A percentile compares a stretch with the other conserved stretches of the same genome.
These are phyloP conservation scores for Bettongia penicillata DNA, from an alignment of 2,113 vertebrate species.

Conservation along the genomic window DNA sequence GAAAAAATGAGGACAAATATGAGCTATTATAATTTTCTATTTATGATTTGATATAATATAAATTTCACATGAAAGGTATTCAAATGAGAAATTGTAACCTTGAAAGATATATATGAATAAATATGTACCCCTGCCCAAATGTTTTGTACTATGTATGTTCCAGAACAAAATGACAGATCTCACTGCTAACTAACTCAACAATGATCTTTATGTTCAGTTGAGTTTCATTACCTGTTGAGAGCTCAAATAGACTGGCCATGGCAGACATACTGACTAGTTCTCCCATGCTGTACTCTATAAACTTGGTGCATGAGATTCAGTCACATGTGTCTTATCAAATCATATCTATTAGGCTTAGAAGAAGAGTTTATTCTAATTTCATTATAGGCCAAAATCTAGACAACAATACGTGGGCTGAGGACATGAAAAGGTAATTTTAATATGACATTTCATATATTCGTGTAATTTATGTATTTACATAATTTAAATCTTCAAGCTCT, in stretches of 20 bases:
- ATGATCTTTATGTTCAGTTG: background rate
- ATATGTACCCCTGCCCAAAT: background rate
- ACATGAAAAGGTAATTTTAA: background rate
- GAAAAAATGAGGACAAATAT: background rate
- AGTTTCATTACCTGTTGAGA: background rate
- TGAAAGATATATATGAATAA: background rate
- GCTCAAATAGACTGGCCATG: background rate
- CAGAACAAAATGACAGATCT: background rate
- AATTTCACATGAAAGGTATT: background rate
- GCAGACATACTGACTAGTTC: background rate
- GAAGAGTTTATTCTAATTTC: background rate
- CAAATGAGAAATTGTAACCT: too few relatives aligned
- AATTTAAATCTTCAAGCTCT: background rate
- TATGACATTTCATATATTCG: background rate
- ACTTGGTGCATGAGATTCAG: background rate
- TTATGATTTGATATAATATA: background rate
- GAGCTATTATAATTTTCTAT: background rate
- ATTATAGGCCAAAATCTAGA: background rate
- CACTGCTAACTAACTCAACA: background rate
- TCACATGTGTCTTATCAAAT: background rate
- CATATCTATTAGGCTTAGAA: background rate
- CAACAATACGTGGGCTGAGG: background rate
- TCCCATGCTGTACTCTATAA: background rate
- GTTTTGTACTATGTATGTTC: background rate
- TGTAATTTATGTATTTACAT: background rate